Conservation (phyloP, 2,113 vertebrate species). For the Vimba vimba region DNA sequence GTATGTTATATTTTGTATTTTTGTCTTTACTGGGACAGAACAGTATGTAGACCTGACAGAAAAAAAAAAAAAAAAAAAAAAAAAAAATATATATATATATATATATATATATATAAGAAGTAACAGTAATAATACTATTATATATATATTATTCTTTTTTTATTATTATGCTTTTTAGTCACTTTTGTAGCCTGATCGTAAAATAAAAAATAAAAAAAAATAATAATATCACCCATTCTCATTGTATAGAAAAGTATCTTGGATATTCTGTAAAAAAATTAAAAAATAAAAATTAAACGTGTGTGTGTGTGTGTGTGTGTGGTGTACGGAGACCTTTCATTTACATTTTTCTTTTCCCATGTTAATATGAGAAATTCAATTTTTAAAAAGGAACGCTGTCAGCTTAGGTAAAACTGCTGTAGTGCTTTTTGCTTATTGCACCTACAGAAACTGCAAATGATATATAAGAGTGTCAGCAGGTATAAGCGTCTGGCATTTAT, state of each 20-base stretch:
- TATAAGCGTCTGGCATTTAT: neutral
- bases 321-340: neutral
- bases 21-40: neutral
- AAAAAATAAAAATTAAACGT: too few species aligned
- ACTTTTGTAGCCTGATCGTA: too few species aligned
- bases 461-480: constrained; percentile 25
- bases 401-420: neutral
- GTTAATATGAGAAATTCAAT: neutral
- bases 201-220: too few species aligned
- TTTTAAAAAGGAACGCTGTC: neutral
- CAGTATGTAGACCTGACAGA: neutral
- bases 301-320: too few species aligned
- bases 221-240: too few species aligned
- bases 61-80: too few species aligned
- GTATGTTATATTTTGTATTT: neutral
- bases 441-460: neutral
- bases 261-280: too few species aligned
- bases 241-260: too few species aligned
- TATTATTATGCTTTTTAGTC: too few species aligned
- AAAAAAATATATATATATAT: neutral
- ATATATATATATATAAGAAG: neutral
- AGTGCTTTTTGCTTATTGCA: neutral
- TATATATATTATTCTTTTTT: too few species aligned
- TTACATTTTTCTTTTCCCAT: neutral
- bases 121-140: too few species aligned